Evolutionary conservation across 1,140 invertebrate species (phyloP), one percentile per base, ranked within the genome.

Genomic region (Heliconius himera): DNA sequence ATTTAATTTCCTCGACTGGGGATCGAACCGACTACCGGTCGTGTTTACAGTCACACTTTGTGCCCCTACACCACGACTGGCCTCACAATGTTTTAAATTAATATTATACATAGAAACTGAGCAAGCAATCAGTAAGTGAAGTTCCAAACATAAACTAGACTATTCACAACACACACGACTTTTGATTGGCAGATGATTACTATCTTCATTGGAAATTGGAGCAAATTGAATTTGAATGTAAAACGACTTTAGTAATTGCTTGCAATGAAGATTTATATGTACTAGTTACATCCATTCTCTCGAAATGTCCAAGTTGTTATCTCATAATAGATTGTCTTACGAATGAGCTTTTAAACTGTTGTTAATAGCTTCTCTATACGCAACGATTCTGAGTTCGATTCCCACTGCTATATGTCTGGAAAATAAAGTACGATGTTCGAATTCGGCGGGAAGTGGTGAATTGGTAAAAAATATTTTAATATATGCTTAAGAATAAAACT

Each of bases 191-290:
- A 73, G 78, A 80, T 80, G 78, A 76, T 80, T 79, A 79, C 72
- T 73, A 80, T 80, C 78, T 66, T 41, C 71, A 80, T 77, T 80
- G 51, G 74, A 81, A 81, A 81, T 81, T 81, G 79, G 79, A 74
- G 74, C 76, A 81, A 80, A 80, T 80, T 80, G 78, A 80, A 79
- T 79, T 79, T 29, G 75, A 80, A 76, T 80, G 73, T 80, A 76
- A 80, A 81, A 81, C 76, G 79, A 81, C 74, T 80, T 70, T 36
- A 56, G 46, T 77, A 81, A 81, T 77, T 77, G 79, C 74, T 73
- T 74, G 46, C 74, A 36, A 81, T 81, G 73, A 81, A 77, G 79
- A 81, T 81, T 81, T 81, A 81, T 81, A 71, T 75, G 54, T 29
- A 66, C 22, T 66, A 13, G 60, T 66, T 29, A 66, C 26, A 66